Conservation (phyloP, 1,140 invertebrate genomes). For the Hylaeus anthracinus region DNA sequence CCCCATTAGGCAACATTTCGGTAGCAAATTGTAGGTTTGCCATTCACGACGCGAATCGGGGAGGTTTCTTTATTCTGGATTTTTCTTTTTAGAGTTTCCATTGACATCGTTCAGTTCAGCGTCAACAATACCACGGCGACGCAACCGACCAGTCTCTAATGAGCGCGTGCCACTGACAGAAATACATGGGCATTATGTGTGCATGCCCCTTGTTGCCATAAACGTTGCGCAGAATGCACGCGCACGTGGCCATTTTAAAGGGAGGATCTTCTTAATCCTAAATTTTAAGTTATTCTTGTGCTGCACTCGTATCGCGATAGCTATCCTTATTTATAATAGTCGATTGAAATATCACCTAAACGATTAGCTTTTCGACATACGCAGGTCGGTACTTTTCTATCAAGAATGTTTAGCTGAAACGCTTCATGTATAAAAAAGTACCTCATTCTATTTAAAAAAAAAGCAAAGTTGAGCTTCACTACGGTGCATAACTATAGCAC, state of each 20-base stretch:
- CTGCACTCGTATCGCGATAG: no score
- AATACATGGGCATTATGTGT: conserved; percentile 63
- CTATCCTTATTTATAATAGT: not conserved
- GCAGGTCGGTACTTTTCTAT: no score
- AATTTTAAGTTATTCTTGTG: not conserved
- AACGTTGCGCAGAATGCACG: conserved; percentile 21
- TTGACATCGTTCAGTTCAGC: conserved; percentile 54
- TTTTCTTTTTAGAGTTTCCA: conserved; percentile 67
- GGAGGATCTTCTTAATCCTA: not conserved
- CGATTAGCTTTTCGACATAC: no score
- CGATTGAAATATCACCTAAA: no score
- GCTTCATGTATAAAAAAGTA: no score
- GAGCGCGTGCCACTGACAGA: conserved; percentile 78
- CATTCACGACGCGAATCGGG: conserved; percentile 64
- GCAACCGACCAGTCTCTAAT: conserved; percentile 69
- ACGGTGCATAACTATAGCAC: no score
- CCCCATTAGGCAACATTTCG: conserved; percentile 67
- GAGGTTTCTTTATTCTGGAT: conserved; percentile 67
- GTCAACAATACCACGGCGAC: conserved; percentile 64
- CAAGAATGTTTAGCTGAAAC: no score
- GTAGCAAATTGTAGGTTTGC: conserved; percentile 70
- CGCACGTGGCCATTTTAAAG: conserved; percentile 12
- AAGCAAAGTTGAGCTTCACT: no score
- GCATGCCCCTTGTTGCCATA: conserved; percentile 40
- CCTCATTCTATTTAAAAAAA: no score